A percentile compares a stretch with the other conserved stretches of the same genome.
phyloP scores from a whole-genome alignment of 1,140 invertebrate species.

The Galleria mellonella region DNA sequence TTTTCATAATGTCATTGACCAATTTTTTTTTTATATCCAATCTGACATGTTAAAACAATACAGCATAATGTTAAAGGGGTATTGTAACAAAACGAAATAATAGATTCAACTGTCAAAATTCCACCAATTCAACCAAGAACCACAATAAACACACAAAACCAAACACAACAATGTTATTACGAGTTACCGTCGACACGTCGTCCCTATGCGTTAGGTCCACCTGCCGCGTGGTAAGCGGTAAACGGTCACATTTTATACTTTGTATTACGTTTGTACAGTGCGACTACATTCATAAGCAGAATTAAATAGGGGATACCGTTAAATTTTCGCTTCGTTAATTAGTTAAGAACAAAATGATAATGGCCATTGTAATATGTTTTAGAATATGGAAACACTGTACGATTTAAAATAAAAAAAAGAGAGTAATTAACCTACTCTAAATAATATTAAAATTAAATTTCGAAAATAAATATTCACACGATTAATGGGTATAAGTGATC shows the following conservation, averaged over 20 bases:
- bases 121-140: slow-evolving; percentile 32
- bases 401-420: no score
- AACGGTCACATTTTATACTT: slow-evolving; percentile 37
- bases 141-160: slow-evolving; percentile 44
- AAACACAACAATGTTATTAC: slow-evolving; percentile 26
- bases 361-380: no score
- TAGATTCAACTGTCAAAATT: slow-evolving; percentile 17
- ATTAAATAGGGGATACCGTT: no score
- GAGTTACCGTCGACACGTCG: slow-evolving; percentile 62
- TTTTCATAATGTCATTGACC: no score
- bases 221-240: slow-evolving; percentile 68
- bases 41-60: background rate
- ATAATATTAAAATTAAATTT: no score
- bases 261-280: slow-evolving; percentile 3
- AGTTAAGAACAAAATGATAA: no score
- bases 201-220: slow-evolving; percentile 71
- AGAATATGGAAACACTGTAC: no score
- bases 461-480: no score
- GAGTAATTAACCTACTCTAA: no score
- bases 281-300: background rate
- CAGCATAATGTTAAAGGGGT: background rate
- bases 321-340: no score
- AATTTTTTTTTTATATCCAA: no score
- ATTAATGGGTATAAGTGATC: no score
- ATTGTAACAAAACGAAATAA: background rate